Conservation (phyloP, 2,888 invertebrate genomes). For the Drosophila barbarae region DNA sequence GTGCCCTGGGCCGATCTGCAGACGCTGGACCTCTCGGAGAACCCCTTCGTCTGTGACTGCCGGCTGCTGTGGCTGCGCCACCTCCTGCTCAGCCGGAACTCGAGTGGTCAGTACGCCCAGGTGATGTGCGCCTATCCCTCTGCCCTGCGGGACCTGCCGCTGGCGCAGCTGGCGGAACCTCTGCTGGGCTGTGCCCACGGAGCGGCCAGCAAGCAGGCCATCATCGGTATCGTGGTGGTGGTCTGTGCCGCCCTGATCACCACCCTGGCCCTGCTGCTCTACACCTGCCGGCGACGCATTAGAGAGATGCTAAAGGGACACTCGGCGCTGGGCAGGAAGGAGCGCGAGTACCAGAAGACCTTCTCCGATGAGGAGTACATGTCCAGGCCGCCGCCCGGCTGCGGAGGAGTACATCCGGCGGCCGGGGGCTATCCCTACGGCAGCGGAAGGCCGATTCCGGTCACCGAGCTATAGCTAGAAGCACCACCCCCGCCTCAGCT, state of each 20-base stretch:
- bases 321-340: conserved; percentile 83
- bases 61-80: conserved; percentile 89
- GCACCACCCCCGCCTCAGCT: conserved; percentile 90
- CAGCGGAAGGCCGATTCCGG: conserved; percentile 86
- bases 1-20: conserved; percentile 89
- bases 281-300: conserved; percentile 88
- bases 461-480: conserved; percentile 97
- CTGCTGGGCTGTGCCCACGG: conserved; percentile 90
- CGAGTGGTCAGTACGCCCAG: conserved; percentile 75
- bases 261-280: conserved; percentile 86
- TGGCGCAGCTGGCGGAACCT: conserved; percentile 86
- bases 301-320: conserved; percentile 89
- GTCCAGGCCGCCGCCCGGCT: conserved; percentile 78
- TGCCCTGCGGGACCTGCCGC: conserved; percentile 85
- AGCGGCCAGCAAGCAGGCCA: conserved; percentile 88
- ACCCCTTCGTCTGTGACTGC: conserved; percentile 90
- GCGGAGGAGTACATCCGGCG: conserved; percentile 73
- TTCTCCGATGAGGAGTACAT: conserved; percentile 92
- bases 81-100: conserved; percentile 81
- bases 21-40: conserved; percentile 89
- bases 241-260: conserved; percentile 87
- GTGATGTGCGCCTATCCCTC: conserved; percentile 87
- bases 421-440: conserved; percentile 73
- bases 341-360: conserved; percentile 93
- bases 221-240: conserved; percentile 88